Evolutionary conservation across 2,113 vertebrate species (phyloP), one percentile per base, ranked within the genome.

Genomic region (Bostrychus sinensis): DNA sequence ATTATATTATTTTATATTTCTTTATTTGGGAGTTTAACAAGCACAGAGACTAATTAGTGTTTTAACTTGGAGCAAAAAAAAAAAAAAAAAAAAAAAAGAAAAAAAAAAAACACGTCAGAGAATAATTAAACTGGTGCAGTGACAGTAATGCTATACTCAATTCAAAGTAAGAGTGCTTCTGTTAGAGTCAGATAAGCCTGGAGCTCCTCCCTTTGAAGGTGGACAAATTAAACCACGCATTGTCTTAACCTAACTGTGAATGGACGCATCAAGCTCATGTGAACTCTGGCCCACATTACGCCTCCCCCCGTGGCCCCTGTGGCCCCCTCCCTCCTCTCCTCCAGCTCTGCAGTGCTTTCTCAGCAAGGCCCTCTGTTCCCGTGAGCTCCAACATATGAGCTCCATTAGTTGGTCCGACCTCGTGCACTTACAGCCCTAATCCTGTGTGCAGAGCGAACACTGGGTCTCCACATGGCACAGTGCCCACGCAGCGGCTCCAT

Each of bases 361-460:
- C 46, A 7, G 57, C 37, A 11, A 37, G 50, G 36, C 39, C 39
- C 45, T 53, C 60, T 34, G 19, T 58, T 22, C 17, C 45, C 22
- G 17, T 64, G 54, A 36, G 20, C 51, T 39, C 8, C 60, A 78
- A 39, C 67, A 63, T 66, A 87, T 66, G 72, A 75, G 77, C 81
- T 80, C 75, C 81, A 81, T 84, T 76, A 79, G 75, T 50, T 22
- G 3, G 20, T 51, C 72, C 11, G 69, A 75, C 69, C 82, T 45
- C n/a, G 50, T 57, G 57, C 77, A 37, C 62, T 67, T 53, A 26
- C n/a, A 34, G 48, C 48, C 43, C 51, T 85, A 83, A 89, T 85
- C 81, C 53, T 37, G 64, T 28, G 37, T 20, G n/a, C 11, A 62
- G 56, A 9, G 2, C 42, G 26, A 78, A 26, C 23, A 4, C 32